Evolutionary conservation across 2,797 vertebrate species (phyloP).

Genomic region (Thaleichthys pacificus): DNA sequence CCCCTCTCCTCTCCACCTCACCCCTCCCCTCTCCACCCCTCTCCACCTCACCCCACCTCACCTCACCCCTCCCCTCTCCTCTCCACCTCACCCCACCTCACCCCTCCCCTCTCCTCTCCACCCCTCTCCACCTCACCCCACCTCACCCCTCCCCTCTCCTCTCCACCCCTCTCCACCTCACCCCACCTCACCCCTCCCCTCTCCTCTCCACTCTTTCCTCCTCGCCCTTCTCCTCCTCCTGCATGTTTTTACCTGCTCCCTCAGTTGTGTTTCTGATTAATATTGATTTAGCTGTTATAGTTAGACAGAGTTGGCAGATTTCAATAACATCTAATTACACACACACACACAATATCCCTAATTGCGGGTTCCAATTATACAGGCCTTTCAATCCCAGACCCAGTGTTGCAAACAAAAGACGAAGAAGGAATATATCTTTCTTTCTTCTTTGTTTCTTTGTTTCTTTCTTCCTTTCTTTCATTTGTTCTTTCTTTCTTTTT

Average conservation of each 20-base stretch:
- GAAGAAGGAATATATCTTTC: neutral
- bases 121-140: neutral
- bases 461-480: conserved; percentile 4
- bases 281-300: conserved; percentile 72
- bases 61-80: neutral
- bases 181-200: neutral
- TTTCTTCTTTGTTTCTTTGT: conserved; percentile 20
- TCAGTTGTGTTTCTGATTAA: conserved; percentile 63
- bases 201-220: conserved; percentile 9
- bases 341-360: conserved; percentile 55
- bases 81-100: too few relatives aligned
- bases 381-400: neutral
- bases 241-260: conserved; percentile 51
- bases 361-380: conserved; percentile 60
- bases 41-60: neutral
- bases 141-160: neutral
- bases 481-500: conserved; percentile 12
- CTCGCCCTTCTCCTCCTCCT: conserved; percentile 35
- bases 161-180: neutral
- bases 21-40: neutral
- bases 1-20: neutral
- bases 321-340: conserved; percentile 71
- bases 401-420: neutral
- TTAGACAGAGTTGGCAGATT: conserved; percentile 59
- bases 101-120: neutral